Evolutionary conservation across 2,888 invertebrate species (phyloP).

Genomic region (Nomada flava): DNA sequence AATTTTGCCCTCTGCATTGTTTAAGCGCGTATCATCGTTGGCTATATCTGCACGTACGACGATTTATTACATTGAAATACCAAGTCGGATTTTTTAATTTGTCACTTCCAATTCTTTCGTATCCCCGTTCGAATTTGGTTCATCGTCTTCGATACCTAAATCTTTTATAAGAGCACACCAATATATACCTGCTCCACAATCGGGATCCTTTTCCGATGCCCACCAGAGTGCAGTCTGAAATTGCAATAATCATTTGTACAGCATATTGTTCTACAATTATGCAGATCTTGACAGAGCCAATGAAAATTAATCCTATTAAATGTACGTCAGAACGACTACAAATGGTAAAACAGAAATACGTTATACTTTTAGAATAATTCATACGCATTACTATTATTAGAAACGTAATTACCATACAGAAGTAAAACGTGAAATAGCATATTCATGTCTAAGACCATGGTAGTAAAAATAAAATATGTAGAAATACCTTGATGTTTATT

Average conservation of each 20-base stretch:
- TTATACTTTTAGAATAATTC: no score
- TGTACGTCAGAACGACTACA: neutral
- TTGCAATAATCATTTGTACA: neutral
- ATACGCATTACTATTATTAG: no score
- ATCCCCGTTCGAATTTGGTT: neutral
- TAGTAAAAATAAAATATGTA: neutral
- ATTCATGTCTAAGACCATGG: neutral
- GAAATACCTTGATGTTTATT: slow-evolving; percentile 85
- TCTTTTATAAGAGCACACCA: slow-evolving; percentile 85
- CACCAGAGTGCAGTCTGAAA: slow-evolving; percentile 84
- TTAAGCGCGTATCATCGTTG: neutral
- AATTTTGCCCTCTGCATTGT: neutral
- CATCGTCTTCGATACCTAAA: slow-evolving; percentile 82
- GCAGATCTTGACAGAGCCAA: neutral
- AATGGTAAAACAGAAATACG: no score
- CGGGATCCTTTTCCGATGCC: slow-evolving; percentile 83
- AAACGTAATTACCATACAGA: neutral
- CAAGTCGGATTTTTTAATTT: neutral
- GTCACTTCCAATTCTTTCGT: neutral
- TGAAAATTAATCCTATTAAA: neutral
- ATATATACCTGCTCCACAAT: slow-evolving; percentile 83
- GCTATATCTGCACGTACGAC: neutral
- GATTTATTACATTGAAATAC: no score
- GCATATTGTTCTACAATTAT: no score
- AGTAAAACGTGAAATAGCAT: neutral